These are phyloP conservation scores for Mus minutoides DNA, from an alignment of 2,797 vertebrate species.

Conservation along the genomic window DNA sequence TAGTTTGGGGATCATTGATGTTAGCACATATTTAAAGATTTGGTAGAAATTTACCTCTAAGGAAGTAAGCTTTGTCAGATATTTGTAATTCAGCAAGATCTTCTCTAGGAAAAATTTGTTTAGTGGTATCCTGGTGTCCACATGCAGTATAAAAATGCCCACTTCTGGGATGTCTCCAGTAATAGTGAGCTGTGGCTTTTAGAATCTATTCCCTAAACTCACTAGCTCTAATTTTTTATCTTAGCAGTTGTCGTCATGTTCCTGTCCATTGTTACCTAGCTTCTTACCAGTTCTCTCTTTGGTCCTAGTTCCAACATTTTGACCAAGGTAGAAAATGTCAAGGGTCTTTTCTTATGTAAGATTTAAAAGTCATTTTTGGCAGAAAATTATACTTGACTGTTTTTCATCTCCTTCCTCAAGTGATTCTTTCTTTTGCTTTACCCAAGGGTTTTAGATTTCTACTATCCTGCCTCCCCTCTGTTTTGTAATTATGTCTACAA, in stretches of 20 bases:
- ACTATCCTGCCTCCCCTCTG: background rate
- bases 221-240: background rate
- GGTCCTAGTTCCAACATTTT: background rate
- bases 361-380: conserved; percentile 45
- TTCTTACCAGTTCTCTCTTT: background rate
- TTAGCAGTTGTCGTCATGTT: background rate
- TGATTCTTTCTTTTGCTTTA: background rate
- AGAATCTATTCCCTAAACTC: background rate
- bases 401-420: conserved; percentile 26
- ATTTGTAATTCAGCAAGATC: background rate
- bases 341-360: background rate
- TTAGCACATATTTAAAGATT: background rate
- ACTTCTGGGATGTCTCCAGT: background rate
- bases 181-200: background rate
- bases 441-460: background rate
- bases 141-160: background rate
- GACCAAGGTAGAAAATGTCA: background rate
- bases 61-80: background rate
- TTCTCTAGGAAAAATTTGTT: background rate
- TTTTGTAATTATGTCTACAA: background rate
- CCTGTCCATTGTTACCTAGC: background rate
- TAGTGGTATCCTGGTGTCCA: background rate
- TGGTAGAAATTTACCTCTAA: background rate
- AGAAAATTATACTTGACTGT: conserved; percentile 33
- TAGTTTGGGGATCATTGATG: background rate